Base-by-base conservation (phyloP, 2,113 vertebrate genomes). In the Eulemur rufifrons region DNA sequence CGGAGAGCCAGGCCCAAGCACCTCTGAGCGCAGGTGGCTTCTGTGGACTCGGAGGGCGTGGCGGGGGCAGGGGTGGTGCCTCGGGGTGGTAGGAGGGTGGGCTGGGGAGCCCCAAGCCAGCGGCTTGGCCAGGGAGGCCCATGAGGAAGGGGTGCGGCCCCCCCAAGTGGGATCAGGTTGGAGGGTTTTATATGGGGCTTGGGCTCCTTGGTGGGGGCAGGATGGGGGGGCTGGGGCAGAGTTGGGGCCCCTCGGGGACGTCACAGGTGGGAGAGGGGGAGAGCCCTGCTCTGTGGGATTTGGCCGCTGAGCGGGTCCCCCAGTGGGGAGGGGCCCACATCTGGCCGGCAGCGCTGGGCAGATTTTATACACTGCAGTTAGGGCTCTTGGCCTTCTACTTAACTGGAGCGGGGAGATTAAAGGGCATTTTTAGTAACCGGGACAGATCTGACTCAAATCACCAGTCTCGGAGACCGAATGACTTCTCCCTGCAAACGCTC, bases 221-320 rank as follows among this genome's bases (percentile, higher is more conserved):
- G 10, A 23, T 17, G 15, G 54, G 54, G 54, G 18, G 6, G 13
- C 39, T 45, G 25, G 13, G 39, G 71, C 45, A 21, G n/a, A 8
- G 39, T 5, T 15, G 8, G 45, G 45, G 45, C 29, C 29, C 15
- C 63, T 17, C 6, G 9, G 27, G 1, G 13, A 11, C 8, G 0
- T 50, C 8, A 14, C 29, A 63, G 61, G 25, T 64, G 14, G 64
- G 50, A 15, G 14, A 4, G 50, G 50, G 5, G 50, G 50, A 15
- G 52, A 54, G 52, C 52, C 52, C 52, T 18, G 52, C 52, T 47
- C 0, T 68, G 29, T 32, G 29, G 21, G 87, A 25, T 20, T 73
- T 17, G 8, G 50, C 34, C 23, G 8, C 32, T 7, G 2, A 5
- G 42, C 21, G 37, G 52, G 63, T 64, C 2, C 0, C 32, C 0